Conservation (phyloP, 2,888 invertebrate genomes). For the Drosophila engyochracea region DNA sequence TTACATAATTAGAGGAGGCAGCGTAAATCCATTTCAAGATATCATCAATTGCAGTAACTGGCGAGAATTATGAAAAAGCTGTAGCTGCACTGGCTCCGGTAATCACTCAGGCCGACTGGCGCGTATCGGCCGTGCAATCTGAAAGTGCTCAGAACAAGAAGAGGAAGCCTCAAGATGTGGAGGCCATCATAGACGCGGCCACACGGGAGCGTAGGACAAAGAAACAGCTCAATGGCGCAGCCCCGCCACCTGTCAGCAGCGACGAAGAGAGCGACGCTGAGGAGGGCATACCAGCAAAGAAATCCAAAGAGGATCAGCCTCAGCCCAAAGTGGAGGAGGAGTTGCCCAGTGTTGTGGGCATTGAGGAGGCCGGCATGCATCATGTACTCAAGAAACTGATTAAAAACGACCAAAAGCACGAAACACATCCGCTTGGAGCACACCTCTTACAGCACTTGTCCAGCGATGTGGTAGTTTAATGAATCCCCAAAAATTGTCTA, state of each 20-base stretch:
- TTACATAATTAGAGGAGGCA: background rate
- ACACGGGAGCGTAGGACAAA: constrained; percentile 72
- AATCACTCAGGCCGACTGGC: constrained; percentile 87
- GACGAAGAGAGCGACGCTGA: constrained; percentile 39
- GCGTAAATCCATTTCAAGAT: background rate
- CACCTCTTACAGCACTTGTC: constrained; percentile 86
- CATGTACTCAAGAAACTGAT: constrained; percentile 92
- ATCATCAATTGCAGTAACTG: constrained; percentile 71
- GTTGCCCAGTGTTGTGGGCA: constrained; percentile 83
- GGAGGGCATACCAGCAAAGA: constrained; percentile 27
- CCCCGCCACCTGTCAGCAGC: constrained; percentile 22
- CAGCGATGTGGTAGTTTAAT: constrained; percentile 86
- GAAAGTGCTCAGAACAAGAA: constrained; percentile 44
- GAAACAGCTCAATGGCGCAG: constrained; percentile 15
- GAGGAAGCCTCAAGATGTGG: constrained; percentile 67
- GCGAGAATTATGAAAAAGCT: constrained; percentile 84
- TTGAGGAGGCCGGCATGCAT: constrained; percentile 92
- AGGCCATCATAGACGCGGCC: constrained; percentile 73
- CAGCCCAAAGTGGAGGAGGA: constrained; percentile 1
- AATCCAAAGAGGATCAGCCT: constrained; percentile 6
- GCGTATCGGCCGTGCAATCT: constrained; percentile 79
- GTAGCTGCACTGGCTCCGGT: constrained; percentile 86
- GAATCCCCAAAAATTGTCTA: background rate
- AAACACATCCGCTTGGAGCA: constrained; percentile 87
- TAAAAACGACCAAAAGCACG: constrained; percentile 87